phyloP scores from a whole-genome alignment of 2,797 vertebrate genomes.

The Cossypha polioptera region DNA sequence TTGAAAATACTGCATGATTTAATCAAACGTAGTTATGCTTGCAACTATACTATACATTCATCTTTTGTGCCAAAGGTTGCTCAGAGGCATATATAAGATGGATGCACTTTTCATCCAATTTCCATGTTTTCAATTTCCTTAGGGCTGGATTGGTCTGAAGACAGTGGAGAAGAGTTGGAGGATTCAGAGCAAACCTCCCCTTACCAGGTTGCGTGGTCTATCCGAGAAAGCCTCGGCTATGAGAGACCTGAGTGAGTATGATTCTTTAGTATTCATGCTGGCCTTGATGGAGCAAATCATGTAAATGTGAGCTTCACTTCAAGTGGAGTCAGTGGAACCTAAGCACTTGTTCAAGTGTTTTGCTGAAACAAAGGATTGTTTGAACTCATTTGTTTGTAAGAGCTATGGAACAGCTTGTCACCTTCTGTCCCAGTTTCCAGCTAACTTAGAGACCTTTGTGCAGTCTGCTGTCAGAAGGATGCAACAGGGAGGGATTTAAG shows the following conservation, averaged over 20 bases:
- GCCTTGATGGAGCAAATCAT: not conserved
- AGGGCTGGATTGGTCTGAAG: constrained; percentile 99
- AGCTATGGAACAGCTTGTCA: not conserved
- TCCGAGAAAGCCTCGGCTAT: constrained; percentile 79
- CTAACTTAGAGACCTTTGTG: not conserved
- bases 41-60: not conserved
- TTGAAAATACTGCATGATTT: not conserved
- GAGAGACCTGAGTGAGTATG: constrained; percentile 79
- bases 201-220: constrained; percentile 87
- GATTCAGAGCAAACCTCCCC: constrained; percentile 84
- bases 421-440: constrained; percentile 9
- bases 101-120: not conserved
- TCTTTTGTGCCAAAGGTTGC: not conserved
- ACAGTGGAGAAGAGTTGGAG: constrained; percentile 90
- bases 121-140: not conserved
- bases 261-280: not conserved
- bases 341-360: not conserved
- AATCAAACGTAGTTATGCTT: not conserved
- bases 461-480: not conserved
- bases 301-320: not conserved
- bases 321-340: not conserved
- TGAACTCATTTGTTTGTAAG: not conserved
- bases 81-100: not conserved
- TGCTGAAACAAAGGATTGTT: constrained; percentile 15
- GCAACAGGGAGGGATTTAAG: not conserved